phyloP scores from a whole-genome alignment of 2,113 vertebrate genomes.

The Ia io region DNA sequence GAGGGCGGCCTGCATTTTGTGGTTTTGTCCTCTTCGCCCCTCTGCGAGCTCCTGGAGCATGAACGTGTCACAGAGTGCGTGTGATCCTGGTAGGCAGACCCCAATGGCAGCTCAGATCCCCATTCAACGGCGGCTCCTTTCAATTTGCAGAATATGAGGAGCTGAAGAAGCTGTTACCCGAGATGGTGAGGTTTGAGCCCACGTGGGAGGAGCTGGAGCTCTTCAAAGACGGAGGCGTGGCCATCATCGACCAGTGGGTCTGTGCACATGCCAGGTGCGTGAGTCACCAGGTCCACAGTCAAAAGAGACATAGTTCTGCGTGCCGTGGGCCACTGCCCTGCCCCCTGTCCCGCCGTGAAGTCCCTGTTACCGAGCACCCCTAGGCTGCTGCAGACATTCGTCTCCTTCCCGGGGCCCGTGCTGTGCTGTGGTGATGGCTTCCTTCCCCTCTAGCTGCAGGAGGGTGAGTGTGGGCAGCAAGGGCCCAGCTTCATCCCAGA shows the following conservation, averaged over 20 bases:
- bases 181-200: constrained; percentile 92
- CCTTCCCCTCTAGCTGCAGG: not conserved
- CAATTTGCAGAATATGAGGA: constrained; percentile 86
- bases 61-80: accelerated
- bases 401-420: no score
- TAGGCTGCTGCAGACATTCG: accelerated
- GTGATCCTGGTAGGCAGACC: not conserved
- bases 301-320: accelerated
- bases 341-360: not conserved
- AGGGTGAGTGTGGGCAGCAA: not conserved
- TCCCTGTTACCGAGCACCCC: no score
- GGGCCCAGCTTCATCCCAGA: accelerated
- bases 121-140: not conserved
- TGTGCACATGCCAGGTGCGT: constrained; percentile 93
- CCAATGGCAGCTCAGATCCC: not conserved
- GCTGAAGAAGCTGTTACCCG: constrained; percentile 88
- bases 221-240: constrained; percentile 93
- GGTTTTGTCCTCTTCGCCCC: not conserved
- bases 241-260: constrained; percentile 98
- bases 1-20: not conserved
- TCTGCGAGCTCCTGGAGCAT: accelerated
- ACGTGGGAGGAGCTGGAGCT: constrained; percentile 90
- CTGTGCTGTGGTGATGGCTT: accelerated
- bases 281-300: not conserved
- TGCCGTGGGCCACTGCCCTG: accelerated